These are phyloP conservation scores for Calephelis nemesis DNA, from an alignment of 1,140 invertebrate genomes.

Conservation along the genomic window DNA sequence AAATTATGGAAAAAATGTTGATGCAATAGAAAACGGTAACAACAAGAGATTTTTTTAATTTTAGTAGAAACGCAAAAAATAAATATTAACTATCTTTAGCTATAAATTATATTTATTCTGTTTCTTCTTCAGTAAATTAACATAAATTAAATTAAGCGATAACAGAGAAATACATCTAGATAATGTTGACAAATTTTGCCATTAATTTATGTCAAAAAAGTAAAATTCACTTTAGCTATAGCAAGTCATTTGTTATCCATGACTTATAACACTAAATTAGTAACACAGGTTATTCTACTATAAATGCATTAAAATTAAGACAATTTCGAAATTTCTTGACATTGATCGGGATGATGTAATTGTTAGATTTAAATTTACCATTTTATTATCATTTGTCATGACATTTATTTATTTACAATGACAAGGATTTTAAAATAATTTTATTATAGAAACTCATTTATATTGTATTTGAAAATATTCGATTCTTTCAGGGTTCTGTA, in stretches of 20 bases:
- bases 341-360: background rate
- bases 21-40: no score
- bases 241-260: conserved; percentile 2
- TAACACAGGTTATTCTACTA: background rate
- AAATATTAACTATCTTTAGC: background rate
- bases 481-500: no score
- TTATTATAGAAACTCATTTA: background rate
- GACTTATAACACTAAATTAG: conserved; percentile 14
- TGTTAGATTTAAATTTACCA: background rate
- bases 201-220: conserved; percentile 1
- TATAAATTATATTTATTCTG: background rate
- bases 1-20: no score
- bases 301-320: conserved; percentile 15
- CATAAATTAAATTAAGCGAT: background rate
- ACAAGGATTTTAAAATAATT: background rate
- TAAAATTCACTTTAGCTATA: conserved; percentile 2
- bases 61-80: no score
- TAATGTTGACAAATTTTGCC: conserved; percentile 7
- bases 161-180: background rate
- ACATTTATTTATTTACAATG: conserved; percentile 10
- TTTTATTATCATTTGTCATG: background rate
- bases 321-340: conserved; percentile 6
- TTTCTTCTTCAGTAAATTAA: background rate
- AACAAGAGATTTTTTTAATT: no score
- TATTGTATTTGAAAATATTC: no score